Conservation (phyloP, 2,888 invertebrate species). For the Lobophora halterata region DNA sequence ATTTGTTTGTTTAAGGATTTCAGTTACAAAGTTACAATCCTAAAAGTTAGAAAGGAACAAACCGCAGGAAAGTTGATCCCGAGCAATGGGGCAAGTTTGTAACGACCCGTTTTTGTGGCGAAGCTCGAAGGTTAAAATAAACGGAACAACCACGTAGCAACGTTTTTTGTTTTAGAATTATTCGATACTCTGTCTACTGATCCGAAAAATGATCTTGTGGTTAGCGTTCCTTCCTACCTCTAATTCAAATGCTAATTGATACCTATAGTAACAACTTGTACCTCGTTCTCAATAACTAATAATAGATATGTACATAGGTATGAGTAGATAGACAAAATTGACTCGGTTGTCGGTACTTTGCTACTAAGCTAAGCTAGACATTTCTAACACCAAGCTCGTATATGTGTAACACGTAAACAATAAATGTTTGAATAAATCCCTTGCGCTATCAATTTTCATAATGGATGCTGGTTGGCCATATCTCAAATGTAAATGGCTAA, state of each 20-base stretch:
- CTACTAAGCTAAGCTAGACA: too few relatives aligned
- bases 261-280: background rate
- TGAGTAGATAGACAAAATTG: too few relatives aligned
- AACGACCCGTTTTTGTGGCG: constrained; percentile 18
- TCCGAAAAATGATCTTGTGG: constrained; percentile 15
- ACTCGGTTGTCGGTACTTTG: too few relatives aligned
- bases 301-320: too few relatives aligned
- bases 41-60: constrained; percentile 10
- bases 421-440: constrained; percentile 17
- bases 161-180: constrained; percentile 19
- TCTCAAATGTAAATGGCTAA: constrained; percentile 17
- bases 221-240: constrained; percentile 9
- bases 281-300: too few relatives aligned
- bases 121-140: constrained; percentile 15
- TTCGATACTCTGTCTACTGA: constrained; percentile 16
- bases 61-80: constrained; percentile 24
- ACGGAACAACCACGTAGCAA: constrained; percentile 14
- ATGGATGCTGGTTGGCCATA: constrained; percentile 13
- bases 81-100: constrained; percentile 18
- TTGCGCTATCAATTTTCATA: constrained; percentile 13
- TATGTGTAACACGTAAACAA: constrained; percentile 10
- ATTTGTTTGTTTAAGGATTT: constrained; percentile 15
- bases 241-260: constrained; percentile 1
- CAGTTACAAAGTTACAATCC: constrained; percentile 18
- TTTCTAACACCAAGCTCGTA: too few relatives aligned